Conservation (phyloP, 2,113 vertebrate species). For the Electrona antarctica region DNA sequence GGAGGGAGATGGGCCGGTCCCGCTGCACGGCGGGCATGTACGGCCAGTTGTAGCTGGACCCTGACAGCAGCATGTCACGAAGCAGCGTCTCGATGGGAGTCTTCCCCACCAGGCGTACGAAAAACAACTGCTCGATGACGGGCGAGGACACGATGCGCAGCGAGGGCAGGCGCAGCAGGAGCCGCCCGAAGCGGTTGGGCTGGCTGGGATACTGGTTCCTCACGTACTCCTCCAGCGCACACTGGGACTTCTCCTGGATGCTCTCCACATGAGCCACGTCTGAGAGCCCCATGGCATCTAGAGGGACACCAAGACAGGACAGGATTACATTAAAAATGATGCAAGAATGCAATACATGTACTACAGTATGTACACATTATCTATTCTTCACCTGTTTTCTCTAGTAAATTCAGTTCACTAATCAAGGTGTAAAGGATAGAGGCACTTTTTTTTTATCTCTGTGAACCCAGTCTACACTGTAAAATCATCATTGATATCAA, state of each 20-base stretch:
- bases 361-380: no score
- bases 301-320: slow-evolving; percentile 10
- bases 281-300: slow-evolving; percentile 86
- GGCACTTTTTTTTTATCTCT: no score
- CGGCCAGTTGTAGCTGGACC: slow-evolving; percentile 88
- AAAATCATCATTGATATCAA: no score
- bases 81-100: slow-evolving; percentile 90
- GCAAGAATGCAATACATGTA: no score
- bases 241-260: slow-evolving; percentile 89
- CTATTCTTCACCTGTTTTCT: no score
- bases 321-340: background rate
- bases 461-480: no score
- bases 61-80: slow-evolving; percentile 87
- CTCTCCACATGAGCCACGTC: slow-evolving; percentile 86
- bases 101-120: slow-evolving; percentile 87
- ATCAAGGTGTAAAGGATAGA: no score
- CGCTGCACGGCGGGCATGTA: slow-evolving; percentile 85
- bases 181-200: slow-evolving; percentile 85
- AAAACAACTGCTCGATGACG: slow-evolving; percentile 89
- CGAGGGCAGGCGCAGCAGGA: slow-evolving; percentile 86
- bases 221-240: slow-evolving; percentile 88
- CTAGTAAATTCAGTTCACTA: no score
- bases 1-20: slow-evolving; percentile 78
- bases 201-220: slow-evolving; percentile 87
- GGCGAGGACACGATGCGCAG: slow-evolving; percentile 86